A percentile compares a stretch with the other conserved stretches of the same genome.
Conservation (phyloP, 2,113 vertebrate species). For the Sinosuthora webbiana region DNA sequence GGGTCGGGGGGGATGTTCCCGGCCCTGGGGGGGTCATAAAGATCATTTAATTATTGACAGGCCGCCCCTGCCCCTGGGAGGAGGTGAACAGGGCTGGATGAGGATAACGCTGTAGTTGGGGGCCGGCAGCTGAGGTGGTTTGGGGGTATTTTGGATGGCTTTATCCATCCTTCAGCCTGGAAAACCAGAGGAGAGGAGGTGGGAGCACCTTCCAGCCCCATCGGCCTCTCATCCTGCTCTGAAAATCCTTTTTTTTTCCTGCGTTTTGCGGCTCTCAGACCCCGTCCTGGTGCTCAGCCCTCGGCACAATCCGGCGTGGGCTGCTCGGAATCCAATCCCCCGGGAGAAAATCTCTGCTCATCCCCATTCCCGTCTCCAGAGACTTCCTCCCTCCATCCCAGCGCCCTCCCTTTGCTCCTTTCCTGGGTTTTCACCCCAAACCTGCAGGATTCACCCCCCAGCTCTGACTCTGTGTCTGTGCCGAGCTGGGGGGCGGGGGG, state of each 20-base stretch:
- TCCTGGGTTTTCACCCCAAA: background rate
- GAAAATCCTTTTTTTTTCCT: background rate
- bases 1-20: background rate
- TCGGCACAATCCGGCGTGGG: fast-evolving
- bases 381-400: background rate
- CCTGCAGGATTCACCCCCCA: background rate
- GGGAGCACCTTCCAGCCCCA: background rate
- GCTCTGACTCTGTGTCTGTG: fast-evolving
- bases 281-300: fast-evolving
- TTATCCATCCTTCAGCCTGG: background rate
- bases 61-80: background rate
- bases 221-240: background rate
- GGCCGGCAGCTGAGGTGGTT: background rate
- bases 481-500: too few species aligned
- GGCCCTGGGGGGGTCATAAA: background rate
- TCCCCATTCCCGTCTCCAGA: background rate
- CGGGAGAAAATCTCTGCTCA: background rate
- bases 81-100: background rate
- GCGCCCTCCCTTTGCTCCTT: background rate
- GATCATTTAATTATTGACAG: background rate
- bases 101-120: fast-evolving
- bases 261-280: background rate
- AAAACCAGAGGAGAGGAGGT: background rate
- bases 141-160: background rate
- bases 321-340: background rate